Evolutionary conservation across 2,888 invertebrate genomes (phyloP).

Genomic region (Dorcus parallelipipedus): DNA sequence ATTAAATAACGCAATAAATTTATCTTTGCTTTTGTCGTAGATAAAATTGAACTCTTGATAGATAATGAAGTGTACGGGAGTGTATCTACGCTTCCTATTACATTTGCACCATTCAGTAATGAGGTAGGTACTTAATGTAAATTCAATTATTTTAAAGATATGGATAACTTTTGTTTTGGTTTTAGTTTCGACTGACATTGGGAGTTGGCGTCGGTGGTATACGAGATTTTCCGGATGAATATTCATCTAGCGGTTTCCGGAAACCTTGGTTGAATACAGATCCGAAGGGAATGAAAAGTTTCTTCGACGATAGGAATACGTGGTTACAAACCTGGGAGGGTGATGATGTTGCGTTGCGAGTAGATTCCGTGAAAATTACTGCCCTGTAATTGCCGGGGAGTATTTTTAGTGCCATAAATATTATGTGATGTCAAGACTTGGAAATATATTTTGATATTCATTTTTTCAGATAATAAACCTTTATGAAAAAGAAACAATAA

Average conservation of each 20-base stretch:
- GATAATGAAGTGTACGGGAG: slow-evolving; percentile 44
- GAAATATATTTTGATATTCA: too few relatives aligned
- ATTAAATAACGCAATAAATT: too few relatives aligned
- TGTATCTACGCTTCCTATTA: slow-evolving; percentile 3
- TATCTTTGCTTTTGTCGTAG: slow-evolving; percentile 20
- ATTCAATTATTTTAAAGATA: neutral
- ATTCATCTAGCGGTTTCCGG: slow-evolving; percentile 39
- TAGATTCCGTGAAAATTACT: slow-evolving; percentile 55
- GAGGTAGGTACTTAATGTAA: slow-evolving; percentile 44
- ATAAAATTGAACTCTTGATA: slow-evolving; percentile 40
- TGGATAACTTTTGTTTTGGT: neutral
- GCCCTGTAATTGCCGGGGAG: slow-evolving; percentile 28
- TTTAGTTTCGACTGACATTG: slow-evolving; percentile 63
- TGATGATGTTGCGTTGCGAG: slow-evolving; percentile 41
- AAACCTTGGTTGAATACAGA: slow-evolving; percentile 68
- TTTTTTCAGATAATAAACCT: too few relatives aligned
- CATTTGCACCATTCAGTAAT: slow-evolving; percentile 51
- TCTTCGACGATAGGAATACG: slow-evolving; percentile 56
- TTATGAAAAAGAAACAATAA: too few relatives aligned
- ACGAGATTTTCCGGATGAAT: slow-evolving; percentile 62
- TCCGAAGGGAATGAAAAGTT: slow-evolving; percentile 56
- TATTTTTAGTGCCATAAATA: too few relatives aligned
- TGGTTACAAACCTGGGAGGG: slow-evolving; percentile 62
- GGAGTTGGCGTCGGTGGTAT: slow-evolving; percentile 69
- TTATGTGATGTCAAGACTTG: too few relatives aligned